phyloP scores from a whole-genome alignment of 2,113 vertebrate genomes.

The Psephotus haematonotus region DNA sequence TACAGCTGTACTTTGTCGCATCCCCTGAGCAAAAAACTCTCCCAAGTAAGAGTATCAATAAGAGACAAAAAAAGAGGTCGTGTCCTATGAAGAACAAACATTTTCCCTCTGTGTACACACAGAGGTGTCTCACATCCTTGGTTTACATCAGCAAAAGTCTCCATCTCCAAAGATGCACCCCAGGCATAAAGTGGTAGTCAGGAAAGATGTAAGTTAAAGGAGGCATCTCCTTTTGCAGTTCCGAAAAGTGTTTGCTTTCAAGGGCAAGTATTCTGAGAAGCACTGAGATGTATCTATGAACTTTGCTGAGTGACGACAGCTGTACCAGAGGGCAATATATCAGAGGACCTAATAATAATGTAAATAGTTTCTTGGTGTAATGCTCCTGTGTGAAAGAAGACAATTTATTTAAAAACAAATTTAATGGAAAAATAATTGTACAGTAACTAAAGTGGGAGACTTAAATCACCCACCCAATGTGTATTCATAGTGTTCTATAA shows the following conservation, averaged over 20 bases:
- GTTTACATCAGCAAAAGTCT: neutral
- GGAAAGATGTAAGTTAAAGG: neutral
- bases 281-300: neutral
- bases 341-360: neutral
- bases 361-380: neutral
- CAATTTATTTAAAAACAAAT: neutral
- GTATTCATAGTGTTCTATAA: neutral
- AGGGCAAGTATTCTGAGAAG: neutral
- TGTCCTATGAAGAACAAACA: neutral
- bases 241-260: neutral
- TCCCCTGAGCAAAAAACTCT: neutral
- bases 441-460: neutral
- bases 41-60: neutral
- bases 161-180: neutral
- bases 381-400: neutral
- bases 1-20: neutral
- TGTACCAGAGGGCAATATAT: neutral
- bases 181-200: neutral
- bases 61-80: neutral
- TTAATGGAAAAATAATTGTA: neutral
- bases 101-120: neutral
- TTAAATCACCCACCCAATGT: neutral
- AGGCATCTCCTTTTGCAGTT: neutral
- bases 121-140: neutral
- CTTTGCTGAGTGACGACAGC: neutral